A percentile compares a stretch with the other conserved stretches of the same genome.
phyloP scores from a whole-genome alignment of 2,113 vertebrate species.

The Engraulis encrasicolus region DNA sequence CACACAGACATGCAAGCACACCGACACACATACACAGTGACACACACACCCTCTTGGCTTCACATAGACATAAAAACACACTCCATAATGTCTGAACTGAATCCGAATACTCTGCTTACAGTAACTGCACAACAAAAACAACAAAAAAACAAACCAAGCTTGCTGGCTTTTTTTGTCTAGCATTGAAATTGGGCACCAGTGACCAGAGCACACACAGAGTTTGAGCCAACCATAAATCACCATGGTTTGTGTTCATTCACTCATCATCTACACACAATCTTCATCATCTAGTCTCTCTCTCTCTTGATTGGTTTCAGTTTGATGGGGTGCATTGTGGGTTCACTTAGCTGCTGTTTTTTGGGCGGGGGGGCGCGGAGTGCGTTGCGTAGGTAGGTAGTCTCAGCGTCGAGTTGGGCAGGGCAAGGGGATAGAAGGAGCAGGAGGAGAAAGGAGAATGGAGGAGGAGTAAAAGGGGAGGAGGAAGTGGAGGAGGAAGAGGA shows the following conservation, averaged over 20 bases:
- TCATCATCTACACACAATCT: neutral
- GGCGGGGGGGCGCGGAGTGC: neutral
- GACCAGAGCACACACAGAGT: conserved; percentile 40
- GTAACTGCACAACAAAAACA: neutral
- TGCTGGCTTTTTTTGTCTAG: neutral
- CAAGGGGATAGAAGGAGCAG: no score
- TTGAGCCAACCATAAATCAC: conserved; percentile 44
- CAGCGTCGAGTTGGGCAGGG: neutral
- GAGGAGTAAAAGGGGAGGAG: neutral
- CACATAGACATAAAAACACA: neutral
- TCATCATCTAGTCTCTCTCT: no score
- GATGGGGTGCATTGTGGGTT: neutral
- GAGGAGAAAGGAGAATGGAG: neutral
- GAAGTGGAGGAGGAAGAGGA: neutral
- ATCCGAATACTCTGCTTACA: no score
- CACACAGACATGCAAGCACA: neutral
- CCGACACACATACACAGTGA: neutral
- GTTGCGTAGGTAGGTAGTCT: neutral
- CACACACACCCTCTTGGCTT: neutral
- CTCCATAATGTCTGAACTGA: neutral
- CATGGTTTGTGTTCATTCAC: neutral
- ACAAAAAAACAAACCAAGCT: neutral
- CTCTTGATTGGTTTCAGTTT: neutral
- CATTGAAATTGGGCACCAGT: neutral
- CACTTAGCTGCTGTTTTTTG: neutral